Evolutionary conservation across 2,113 vertebrate species (phyloP).

Genomic region (Chauna torquata): DNA sequence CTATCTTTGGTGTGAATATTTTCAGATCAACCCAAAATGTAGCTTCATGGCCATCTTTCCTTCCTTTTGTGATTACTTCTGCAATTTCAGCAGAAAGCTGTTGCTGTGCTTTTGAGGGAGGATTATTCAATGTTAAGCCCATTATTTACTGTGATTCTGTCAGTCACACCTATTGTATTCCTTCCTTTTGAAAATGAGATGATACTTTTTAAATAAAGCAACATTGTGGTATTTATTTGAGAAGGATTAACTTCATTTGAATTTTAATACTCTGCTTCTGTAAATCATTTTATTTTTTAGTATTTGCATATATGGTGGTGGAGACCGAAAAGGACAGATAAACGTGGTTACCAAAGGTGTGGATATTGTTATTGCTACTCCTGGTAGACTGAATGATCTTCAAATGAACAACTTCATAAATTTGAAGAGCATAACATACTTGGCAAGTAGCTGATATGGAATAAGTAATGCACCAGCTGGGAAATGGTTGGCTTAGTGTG

Average conservation of each 20-base stretch:
- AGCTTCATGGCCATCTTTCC: neutral
- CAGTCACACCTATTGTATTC: neutral
- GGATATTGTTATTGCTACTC: slow-evolving; percentile 97
- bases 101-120: neutral
- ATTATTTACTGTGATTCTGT: neutral
- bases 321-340: slow-evolving; percentile 89
- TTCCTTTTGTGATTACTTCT: neutral
- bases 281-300: slow-evolving; percentile 69
- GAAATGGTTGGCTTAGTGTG: neutral
- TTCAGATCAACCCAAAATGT: neutral
- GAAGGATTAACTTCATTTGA: neutral
- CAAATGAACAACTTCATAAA: slow-evolving; percentile 93
- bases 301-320: slow-evolving; percentile 94
- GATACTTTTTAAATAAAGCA: neutral
- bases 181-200: neutral
- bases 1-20: neutral
- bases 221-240: neutral
- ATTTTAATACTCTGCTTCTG: neutral
- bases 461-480: neutral
- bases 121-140: neutral
- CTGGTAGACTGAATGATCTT: slow-evolving; percentile 91
- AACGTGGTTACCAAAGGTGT: slow-evolving; percentile 82
- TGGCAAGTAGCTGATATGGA: slow-evolving; percentile 79
- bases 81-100: neutral
- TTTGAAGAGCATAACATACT: slow-evolving; percentile 88